Conservation (phyloP, 2,888 invertebrate species). For the Aleiodes alternator region DNA sequence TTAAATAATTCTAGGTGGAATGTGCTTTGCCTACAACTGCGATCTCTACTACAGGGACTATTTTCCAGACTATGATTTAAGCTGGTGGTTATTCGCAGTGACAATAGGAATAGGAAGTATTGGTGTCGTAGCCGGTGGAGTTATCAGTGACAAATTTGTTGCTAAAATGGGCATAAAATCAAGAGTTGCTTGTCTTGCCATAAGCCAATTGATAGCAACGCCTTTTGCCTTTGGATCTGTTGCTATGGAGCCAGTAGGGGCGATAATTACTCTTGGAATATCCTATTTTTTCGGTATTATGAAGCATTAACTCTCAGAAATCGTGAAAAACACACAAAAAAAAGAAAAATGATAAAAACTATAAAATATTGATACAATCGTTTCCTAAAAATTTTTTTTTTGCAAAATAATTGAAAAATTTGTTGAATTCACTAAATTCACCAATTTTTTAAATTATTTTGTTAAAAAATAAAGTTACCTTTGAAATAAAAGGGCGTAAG, state of each 20-base stretch:
- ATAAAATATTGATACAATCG: too few species aligned
- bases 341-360: too few species aligned
- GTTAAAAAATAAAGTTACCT: too few species aligned
- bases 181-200: conserved; percentile 86
- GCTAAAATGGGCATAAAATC: conserved; percentile 91
- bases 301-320: neutral
- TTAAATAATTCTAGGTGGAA: conserved; percentile 81
- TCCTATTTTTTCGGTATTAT: conserved; percentile 90
- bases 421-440: neutral
- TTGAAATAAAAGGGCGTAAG: too few species aligned
- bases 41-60: conserved; percentile 92
- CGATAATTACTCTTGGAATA: conserved; percentile 91
- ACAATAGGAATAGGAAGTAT: conserved; percentile 89
- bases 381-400: too few species aligned
- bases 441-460: too few species aligned
- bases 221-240: conserved; percentile 92
- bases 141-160: conserved; percentile 91
- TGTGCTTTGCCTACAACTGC: conserved; percentile 94
- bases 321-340: too few species aligned
- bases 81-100: conserved; percentile 93
- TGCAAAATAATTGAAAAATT: neutral
- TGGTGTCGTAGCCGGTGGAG: conserved; percentile 85
- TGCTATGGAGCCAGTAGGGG: conserved; percentile 87
- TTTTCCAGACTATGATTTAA: conserved; percentile 92
- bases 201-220: conserved; percentile 90